Evolutionary conservation across 2,888 invertebrate genomes (phyloP).

Genomic region (Drosophila sordidula): DNA sequence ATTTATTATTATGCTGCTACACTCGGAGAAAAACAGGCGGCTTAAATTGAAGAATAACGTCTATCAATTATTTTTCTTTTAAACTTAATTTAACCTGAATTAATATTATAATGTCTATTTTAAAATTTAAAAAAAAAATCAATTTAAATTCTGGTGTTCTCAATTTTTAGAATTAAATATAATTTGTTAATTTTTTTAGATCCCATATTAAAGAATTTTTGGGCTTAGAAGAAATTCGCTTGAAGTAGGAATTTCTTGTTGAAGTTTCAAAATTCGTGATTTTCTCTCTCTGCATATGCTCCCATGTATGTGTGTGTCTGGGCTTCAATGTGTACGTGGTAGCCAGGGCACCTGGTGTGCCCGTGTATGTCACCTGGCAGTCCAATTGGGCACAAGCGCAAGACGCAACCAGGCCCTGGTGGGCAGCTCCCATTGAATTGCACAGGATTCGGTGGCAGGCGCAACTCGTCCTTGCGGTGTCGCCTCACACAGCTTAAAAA

Average conservation of each 20-base stretch:
- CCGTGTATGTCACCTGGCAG: conserved; percentile 52
- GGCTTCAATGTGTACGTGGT: conserved; percentile 6
- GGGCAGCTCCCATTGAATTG: conserved; percentile 36
- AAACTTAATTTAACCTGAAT: too few species aligned
- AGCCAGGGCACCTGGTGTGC: conserved; percentile 5
- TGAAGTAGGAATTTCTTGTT: too few species aligned
- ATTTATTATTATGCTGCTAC: conserved; percentile 66
- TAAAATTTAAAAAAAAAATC: too few species aligned
- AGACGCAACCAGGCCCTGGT: conserved; percentile 8
- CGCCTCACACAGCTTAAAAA: conserved; percentile 59
- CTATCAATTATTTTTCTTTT: too few species aligned
- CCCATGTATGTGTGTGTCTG: neutral
- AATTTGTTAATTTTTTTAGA: too few species aligned
- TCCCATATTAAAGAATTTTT: too few species aligned
- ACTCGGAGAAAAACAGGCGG: neutral
- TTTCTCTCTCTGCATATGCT: neutral
- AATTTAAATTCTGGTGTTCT: too few species aligned
- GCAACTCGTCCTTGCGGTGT: conserved; percentile 68
- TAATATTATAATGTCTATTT: too few species aligned
- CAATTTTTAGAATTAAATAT: too few species aligned
- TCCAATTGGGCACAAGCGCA: conserved; percentile 59
- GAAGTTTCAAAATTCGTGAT: too few species aligned
- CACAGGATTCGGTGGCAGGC: conserved; percentile 53
- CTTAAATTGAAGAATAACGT: too few species aligned
- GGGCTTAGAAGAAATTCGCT: too few species aligned